phyloP scores from a whole-genome alignment of 2,888 invertebrate genomes.

The Calliopum simillimum region DNA sequence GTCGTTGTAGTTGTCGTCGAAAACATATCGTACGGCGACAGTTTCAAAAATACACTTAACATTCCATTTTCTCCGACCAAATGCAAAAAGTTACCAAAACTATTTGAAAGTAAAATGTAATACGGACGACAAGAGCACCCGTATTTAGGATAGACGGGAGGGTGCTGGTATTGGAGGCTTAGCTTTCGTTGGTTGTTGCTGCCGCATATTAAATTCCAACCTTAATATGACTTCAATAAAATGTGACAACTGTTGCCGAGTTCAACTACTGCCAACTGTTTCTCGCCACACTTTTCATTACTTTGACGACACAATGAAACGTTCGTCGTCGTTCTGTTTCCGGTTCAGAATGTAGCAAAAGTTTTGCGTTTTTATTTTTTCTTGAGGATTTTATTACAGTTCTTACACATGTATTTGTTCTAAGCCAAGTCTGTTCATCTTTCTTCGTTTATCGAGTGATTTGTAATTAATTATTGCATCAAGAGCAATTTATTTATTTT shows the following conservation, averaged over 20 bases:
- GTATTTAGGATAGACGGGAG: background rate
- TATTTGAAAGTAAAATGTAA: background rate
- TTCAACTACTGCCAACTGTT: slow-evolving; percentile 9
- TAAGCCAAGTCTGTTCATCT: no score
- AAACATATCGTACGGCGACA: no score
- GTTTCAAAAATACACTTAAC: no score
- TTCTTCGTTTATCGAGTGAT: no score
- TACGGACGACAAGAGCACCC: no score
- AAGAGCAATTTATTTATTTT: no score
- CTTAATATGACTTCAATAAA: background rate
- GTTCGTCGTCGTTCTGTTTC: background rate
- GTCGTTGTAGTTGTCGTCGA: background rate
- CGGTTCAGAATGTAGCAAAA: slow-evolving; percentile 17
- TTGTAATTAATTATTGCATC: no score
- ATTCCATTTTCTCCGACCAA: no score
- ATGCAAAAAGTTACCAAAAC: no score
- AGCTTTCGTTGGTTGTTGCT: slow-evolving; percentile 8
- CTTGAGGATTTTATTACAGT: no score
- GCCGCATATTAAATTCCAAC: slow-evolving; percentile 9
- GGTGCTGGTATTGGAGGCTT: background rate
- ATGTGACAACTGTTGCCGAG: slow-evolving; percentile 26
- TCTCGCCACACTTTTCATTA: background rate
- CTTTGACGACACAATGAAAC: background rate
- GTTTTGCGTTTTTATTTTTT: background rate
- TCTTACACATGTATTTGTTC: no score